Evolutionary conservation across 2,797 vertebrate genomes (phyloP), one percentile per base, ranked within the genome.

Genomic region (Cottoperca gobio): DNA sequence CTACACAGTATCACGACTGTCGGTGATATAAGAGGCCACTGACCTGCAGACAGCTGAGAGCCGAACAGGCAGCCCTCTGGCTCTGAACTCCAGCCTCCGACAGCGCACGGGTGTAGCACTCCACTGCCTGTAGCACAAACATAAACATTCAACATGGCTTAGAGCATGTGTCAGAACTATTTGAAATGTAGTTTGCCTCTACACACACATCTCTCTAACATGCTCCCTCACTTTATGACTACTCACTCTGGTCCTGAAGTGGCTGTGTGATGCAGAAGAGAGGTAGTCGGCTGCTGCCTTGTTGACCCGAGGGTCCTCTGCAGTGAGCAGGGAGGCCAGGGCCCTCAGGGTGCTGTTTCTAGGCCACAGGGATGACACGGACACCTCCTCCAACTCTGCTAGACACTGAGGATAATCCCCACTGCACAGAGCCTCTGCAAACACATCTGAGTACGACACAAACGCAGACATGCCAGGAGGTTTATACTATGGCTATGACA

Each of bases 31-130:
- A 19, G 10, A 59, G 21, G 40, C 17, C 61, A 83, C 93, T 94
- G 88, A 99, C 97, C 97, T 97, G 95, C 60, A 99, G 95, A 89
- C 95, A 97, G 92, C 95, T 95, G 71, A 99, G 92, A 62, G 97
- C 98, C 55, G 96, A 88, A 75, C 98, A 99, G 21, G 97, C 96
- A 2, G 96, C 96, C 78, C 95, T 98, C 93, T 97, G 96, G 35
- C 95, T 95, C 82, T 96, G 95, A 58, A 94, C 93, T 71, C 95
- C 95, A 52, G 94, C 95, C 89, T 97, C 96, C 0, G 96, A 97
- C 81, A 99, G 93, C 6, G 95, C 95, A 92, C 97, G 96, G 65
- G 96, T 97, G 93, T 96, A 99, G 82, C 94, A 97, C 73, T 97
- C 95, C 87, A 99, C 91, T 33, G 97, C 97, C 98, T 99, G 92